Conservation (phyloP, 1,140 invertebrate genomes). For the Anastatus disparis region DNA sequence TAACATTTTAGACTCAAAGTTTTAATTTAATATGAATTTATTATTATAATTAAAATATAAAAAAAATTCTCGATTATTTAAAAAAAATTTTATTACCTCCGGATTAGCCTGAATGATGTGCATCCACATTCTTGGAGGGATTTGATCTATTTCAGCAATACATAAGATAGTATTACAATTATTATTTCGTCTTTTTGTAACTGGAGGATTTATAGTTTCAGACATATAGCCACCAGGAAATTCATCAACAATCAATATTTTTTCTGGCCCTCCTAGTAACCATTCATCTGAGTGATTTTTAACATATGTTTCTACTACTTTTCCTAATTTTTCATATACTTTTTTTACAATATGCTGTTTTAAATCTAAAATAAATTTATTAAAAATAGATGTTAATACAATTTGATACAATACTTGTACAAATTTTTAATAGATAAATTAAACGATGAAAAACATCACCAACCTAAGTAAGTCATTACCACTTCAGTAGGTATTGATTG, state of each 20-base stretch:
- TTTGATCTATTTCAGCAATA: constrained; percentile 59
- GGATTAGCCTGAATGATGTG: constrained; percentile 59
- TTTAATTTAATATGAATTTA: neutral
- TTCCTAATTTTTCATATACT: constrained; percentile 62
- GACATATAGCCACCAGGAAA: constrained; percentile 66
- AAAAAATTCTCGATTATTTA: constrained; percentile 20
- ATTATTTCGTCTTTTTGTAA: constrained; percentile 60
- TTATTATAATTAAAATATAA: constrained; percentile 15
- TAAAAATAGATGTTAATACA: neutral
- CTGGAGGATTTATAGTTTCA: constrained; percentile 51
- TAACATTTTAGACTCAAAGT: neutral
- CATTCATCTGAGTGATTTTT: constrained; percentile 61
- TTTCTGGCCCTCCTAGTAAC: constrained; percentile 60
- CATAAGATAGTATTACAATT: constrained; percentile 66
- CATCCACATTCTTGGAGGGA: constrained; percentile 63
- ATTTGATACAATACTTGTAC: neutral
- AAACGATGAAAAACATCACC: constrained; percentile 41
- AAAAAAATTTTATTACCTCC: constrained; percentile 48
- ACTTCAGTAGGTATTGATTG: constrained; percentile 58
- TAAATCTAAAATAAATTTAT: constrained; percentile 55
- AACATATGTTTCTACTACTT: constrained; percentile 61
- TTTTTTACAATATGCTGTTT: constrained; percentile 64
- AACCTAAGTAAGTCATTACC: constrained; percentile 56
- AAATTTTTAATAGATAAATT: neutral
- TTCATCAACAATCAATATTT: constrained; percentile 65